A percentile compares a stretch with the other conserved stretches of the same genome.
phyloP scores from a whole-genome alignment of 2,797 vertebrate species.

The Anguilla marmorata region DNA sequence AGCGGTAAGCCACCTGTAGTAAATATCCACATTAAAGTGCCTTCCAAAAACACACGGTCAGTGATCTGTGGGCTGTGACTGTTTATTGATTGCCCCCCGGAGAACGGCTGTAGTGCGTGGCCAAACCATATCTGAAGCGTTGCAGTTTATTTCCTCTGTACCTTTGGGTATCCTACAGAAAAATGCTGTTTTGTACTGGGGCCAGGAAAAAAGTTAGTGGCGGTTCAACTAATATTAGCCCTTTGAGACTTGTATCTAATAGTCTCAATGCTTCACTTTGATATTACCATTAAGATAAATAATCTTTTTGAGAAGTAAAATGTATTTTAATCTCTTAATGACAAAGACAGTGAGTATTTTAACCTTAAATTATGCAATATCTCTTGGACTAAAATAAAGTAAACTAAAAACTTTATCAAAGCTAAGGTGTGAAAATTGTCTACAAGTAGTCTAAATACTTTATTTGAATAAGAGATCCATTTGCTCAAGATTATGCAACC shows the following conservation, averaged over 20 bases:
- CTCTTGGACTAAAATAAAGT: not conserved
- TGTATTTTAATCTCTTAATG: not conserved
- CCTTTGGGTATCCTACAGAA: conserved; percentile 9
- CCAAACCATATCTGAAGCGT: not conserved
- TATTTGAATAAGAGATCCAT: not conserved
- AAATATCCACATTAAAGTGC: conserved; percentile 20
- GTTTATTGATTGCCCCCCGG: not conserved
- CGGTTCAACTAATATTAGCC: not conserved
- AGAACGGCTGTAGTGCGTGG: not conserved
- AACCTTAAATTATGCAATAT: not conserved
- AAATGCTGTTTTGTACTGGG: not conserved
- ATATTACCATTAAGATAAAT: not conserved
- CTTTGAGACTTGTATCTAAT: not conserved
- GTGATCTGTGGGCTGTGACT: not conserved
- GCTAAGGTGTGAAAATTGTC: not conserved
- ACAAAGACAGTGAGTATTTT: not conserved
- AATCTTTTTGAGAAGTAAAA: not conserved
- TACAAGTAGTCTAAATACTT: not conserved
- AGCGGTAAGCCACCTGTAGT: conserved; percentile 6
- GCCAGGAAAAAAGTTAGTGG: not conserved
- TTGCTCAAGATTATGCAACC: not conserved
- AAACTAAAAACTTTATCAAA: not conserved
- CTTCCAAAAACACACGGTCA: not conserved
- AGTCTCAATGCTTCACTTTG: not conserved
- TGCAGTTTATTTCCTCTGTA: not conserved